These are phyloP conservation scores for Cotesia congregata DNA, from an alignment of 2,888 invertebrate species.

Conservation along the genomic window DNA sequence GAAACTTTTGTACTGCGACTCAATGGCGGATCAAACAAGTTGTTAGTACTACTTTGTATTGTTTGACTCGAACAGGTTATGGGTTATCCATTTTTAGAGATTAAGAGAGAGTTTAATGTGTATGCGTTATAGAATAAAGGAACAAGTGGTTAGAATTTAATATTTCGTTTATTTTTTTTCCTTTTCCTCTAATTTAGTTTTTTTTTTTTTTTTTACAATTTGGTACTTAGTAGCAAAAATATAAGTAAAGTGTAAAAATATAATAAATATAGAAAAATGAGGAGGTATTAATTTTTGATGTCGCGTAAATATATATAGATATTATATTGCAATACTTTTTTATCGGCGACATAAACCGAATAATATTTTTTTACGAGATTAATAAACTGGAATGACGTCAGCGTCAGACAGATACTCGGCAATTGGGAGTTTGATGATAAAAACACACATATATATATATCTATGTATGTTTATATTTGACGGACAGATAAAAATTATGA, in stretches of 20 bases:
- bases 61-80: too few relatives aligned
- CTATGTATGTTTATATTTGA: neutral
- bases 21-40: too few relatives aligned
- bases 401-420: neutral
- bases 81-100: neutral
- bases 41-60: too few relatives aligned
- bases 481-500: neutral
- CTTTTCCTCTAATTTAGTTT: neutral
- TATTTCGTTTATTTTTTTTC: neutral
- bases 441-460: neutral
- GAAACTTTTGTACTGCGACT: too few relatives aligned
- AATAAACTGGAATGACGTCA: constrained; percentile 22
- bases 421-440: constrained; percentile 9
- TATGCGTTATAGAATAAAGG: constrained; percentile 69
- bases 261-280: neutral
- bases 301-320: neutral
- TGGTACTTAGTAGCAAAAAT: too few relatives aligned
- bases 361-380: constrained; percentile 13
- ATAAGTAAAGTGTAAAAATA: too few relatives aligned
- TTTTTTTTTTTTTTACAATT: too few relatives aligned
- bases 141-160: constrained; percentile 58
- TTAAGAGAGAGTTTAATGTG: constrained; percentile 52
- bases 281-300: neutral
- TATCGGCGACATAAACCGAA: constrained; percentile 3
- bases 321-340: constrained; percentile 1